Percentiles rank a stretch among this genome's conserved stretches.
Evolutionary conservation across 2,797 vertebrate genomes (phyloP).

Genomic region (Coranthus polyacanthus): DNA sequence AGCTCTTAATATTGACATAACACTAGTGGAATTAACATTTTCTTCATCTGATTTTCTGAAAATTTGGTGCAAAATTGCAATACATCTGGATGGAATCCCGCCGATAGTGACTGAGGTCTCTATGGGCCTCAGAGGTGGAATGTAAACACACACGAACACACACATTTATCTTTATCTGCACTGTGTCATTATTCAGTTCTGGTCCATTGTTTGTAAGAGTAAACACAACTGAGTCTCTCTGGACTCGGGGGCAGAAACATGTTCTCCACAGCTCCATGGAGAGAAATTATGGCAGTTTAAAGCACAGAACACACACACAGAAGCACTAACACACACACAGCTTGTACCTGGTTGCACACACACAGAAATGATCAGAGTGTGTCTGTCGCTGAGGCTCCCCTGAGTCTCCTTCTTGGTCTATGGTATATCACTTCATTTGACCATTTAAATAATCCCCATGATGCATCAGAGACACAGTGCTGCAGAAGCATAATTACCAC

Average conservation of each 20-base stretch:
- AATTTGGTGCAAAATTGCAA: too few species aligned
- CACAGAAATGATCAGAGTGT: conserved; percentile 20
- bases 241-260: conserved; percentile 11
- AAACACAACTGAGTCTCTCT: conserved; percentile 11
- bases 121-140: too few species aligned
- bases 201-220: conserved; percentile 14
- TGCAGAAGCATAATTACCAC: conserved; percentile 53
- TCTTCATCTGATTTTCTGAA: too few species aligned
- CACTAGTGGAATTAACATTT: too few species aligned
- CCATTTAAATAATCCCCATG: conserved; percentile 65
- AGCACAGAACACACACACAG: too few species aligned
- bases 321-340: too few species aligned
- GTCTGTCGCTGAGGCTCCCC: conserved; percentile 52
- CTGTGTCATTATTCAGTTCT: neutral
- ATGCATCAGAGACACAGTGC: conserved; percentile 44
- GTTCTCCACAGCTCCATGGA: conserved; percentile 39
- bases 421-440: conserved; percentile 65
- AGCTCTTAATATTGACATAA: too few species aligned
- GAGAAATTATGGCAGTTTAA: conserved; percentile 39
- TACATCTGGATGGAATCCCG: too few species aligned
- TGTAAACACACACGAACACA: too few species aligned
- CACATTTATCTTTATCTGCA: neutral
- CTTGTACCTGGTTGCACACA: neutral
- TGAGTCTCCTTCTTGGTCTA: conserved; percentile 36
- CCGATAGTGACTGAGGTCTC: too few species aligned